Conservation (phyloP, 2,888 invertebrate species). For the Tetranychus piercei region DNA sequence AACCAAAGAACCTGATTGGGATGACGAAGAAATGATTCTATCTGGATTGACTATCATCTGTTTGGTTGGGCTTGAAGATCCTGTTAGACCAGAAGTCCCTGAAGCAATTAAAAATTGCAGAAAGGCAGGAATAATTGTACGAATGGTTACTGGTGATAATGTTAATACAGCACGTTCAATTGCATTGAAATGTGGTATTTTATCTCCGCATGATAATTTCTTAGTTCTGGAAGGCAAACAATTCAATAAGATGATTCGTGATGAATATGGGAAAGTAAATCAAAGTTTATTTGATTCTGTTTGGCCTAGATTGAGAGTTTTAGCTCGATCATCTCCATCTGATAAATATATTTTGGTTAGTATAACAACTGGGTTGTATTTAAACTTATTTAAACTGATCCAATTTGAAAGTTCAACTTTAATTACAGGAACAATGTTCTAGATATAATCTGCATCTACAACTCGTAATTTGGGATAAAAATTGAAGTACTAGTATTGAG, state of each 20-base stretch:
- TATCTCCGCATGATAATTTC: slow-evolving; percentile 82
- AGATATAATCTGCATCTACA: too few species aligned
- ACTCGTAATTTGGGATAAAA: too few species aligned
- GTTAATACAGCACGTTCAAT: slow-evolving; percentile 96
- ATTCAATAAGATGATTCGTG: slow-evolving; percentile 78
- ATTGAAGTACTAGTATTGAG: too few species aligned
- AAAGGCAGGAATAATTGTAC: slow-evolving; percentile 89
- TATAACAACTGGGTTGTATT: background rate
- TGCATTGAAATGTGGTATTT: slow-evolving; percentile 87
- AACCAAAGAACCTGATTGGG: slow-evolving; percentile 84
- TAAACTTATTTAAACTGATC: background rate
- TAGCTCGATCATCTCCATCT: slow-evolving; percentile 90
- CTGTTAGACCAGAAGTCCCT: slow-evolving; percentile 34
- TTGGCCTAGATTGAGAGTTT: slow-evolving; percentile 85
- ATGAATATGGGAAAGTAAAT: slow-evolving; percentile 71
- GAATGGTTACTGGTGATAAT: slow-evolving; percentile 99
- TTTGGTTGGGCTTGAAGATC: slow-evolving; percentile 33
- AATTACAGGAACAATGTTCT: too few species aligned
- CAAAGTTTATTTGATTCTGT: slow-evolving; percentile 85
- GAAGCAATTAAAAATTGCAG: slow-evolving; percentile 91
- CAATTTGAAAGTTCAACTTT: too few species aligned
- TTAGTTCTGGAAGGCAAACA: slow-evolving; percentile 91
- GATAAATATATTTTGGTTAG: slow-evolving; percentile 79
- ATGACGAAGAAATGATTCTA: slow-evolving; percentile 82
- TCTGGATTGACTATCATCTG: slow-evolving; percentile 85